A percentile compares a stretch with the other conserved stretches of the same genome.
phyloP scores from a whole-genome alignment of 2,888 invertebrate species.

The Protonemura montana region DNA sequence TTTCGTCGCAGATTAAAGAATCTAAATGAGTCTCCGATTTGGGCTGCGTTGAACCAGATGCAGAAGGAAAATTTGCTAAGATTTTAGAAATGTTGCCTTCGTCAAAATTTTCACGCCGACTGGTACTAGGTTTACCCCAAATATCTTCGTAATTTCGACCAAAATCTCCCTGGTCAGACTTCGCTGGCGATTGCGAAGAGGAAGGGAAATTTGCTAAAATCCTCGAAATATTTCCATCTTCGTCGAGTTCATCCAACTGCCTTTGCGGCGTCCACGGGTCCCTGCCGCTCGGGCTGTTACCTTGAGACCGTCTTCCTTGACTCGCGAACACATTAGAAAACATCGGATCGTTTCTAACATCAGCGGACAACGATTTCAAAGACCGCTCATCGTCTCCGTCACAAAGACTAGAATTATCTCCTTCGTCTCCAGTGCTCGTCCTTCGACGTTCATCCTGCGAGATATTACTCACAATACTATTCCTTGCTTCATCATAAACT shows the following conservation, averaged over 20 bases:
- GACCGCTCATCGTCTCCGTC: slow-evolving; percentile 15
- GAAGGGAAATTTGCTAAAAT: slow-evolving; percentile 20
- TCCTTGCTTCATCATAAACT: background rate
- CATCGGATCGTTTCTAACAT: background rate
- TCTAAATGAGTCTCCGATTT: background rate
- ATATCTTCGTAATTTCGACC: background rate
- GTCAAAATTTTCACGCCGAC: background rate
- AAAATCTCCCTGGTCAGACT: background rate
- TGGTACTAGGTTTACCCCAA: background rate
- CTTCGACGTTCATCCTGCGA: slow-evolving; percentile 14
- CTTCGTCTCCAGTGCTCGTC: slow-evolving; percentile 42
- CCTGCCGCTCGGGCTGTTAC: background rate
- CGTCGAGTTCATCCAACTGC: background rate
- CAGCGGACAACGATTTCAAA: background rate
- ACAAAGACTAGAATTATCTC: slow-evolving; percentile 34
- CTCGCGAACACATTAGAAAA: slow-evolving; percentile 17
- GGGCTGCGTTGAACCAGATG: background rate
- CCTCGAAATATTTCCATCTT: slow-evolving; percentile 23
- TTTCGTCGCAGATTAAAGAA: background rate
- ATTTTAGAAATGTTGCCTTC: slow-evolving; percentile 27
- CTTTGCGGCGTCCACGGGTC: background rate
- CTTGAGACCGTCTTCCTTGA: background rate
- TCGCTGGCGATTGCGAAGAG: background rate
- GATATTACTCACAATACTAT: slow-evolving; percentile 16
- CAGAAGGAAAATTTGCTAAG: slow-evolving; percentile 13